These are phyloP conservation scores for Drosophila dunni DNA, from an alignment of 1,140 invertebrate species.

Conservation along the genomic window DNA sequence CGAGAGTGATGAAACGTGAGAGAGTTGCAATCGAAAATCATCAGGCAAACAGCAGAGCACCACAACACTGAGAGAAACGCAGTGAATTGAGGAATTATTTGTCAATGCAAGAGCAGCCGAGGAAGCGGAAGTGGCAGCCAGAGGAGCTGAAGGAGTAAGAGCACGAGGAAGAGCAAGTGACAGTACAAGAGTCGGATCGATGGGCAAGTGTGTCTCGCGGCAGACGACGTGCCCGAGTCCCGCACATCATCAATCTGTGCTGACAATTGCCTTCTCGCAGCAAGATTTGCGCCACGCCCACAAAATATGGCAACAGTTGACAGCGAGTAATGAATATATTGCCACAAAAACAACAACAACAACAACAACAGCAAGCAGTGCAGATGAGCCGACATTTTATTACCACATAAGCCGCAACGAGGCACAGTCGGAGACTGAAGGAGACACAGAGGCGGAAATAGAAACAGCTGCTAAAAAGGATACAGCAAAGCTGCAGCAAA, in stretches of 20 bases:
- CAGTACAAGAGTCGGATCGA: slow-evolving; percentile 41
- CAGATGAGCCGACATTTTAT: slow-evolving; percentile 64
- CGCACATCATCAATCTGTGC: slow-evolving; percentile 80
- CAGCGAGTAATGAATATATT: slow-evolving; percentile 82
- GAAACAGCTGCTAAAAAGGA: not conserved
- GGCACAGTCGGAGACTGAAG: not conserved
- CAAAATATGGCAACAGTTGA: slow-evolving; percentile 82
- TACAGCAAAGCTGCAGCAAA: not conserved
- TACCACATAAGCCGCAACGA: slow-evolving; percentile 58
- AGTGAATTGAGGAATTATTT: not conserved
- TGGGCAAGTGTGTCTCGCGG: slow-evolving; percentile 83
- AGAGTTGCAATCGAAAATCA: slow-evolving; percentile 21
- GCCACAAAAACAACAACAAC: slow-evolving; percentile 35
- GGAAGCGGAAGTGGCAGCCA: too few species aligned
- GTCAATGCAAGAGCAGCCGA: too few species aligned
- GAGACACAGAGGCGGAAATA: not conserved
- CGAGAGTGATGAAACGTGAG: slow-evolving; percentile 18
- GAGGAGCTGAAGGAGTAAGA: not conserved
- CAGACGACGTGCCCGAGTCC: slow-evolving; percentile 47
- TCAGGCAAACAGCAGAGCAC: not conserved
- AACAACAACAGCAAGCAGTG: not conserved
- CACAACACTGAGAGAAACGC: not conserved
- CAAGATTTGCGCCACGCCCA: slow-evolving; percentile 79
- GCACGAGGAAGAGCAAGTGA: not conserved
- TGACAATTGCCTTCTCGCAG: slow-evolving; percentile 77